Conservation (phyloP, 2,888 invertebrate species). For the Plagodis dolabraria region DNA sequence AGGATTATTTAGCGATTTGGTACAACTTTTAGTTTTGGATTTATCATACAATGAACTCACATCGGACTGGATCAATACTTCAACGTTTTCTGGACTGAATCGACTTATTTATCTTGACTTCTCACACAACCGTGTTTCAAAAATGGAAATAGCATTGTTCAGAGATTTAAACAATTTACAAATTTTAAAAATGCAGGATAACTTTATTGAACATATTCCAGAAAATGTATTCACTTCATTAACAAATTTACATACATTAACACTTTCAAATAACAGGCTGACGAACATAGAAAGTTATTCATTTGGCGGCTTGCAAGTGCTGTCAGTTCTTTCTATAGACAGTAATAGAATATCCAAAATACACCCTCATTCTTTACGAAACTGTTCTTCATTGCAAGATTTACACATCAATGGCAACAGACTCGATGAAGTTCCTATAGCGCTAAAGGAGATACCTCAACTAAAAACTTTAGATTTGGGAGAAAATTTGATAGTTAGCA, state of each 20-base stretch:
- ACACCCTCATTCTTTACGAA: conserved; percentile 90
- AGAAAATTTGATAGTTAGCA: conserved; percentile 92
- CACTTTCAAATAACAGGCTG: conserved; percentile 92
- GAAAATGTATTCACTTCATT: conserved; percentile 92
- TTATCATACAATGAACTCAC: conserved; percentile 92
- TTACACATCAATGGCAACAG: conserved; percentile 93
- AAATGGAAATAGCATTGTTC: conserved; percentile 90
- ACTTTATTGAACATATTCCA: conserved; percentile 89
- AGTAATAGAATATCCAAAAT: conserved; percentile 91
- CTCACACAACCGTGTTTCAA: conserved; percentile 90
- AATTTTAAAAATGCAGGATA: conserved; percentile 91
- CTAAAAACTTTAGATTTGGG: conserved; percentile 93
- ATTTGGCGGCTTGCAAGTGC: conserved; percentile 90
- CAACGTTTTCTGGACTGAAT: conserved; percentile 91
- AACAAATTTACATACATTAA: conserved; percentile 91
- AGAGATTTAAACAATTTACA: conserved; percentile 92
- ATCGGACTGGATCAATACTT: conserved; percentile 92
- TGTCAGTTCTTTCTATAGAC: conserved; percentile 91
- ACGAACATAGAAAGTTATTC: conserved; percentile 90
- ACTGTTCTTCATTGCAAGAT: conserved; percentile 92
- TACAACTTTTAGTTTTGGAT: conserved; percentile 90
- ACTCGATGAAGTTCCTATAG: conserved; percentile 89
- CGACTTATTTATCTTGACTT: conserved; percentile 91
- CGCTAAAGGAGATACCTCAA: conserved; percentile 89
- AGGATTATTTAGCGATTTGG: conserved; percentile 90